These are phyloP conservation scores for Australoheros facetus DNA, from an alignment of 2,797 vertebrate genomes.

Conservation along the genomic window DNA sequence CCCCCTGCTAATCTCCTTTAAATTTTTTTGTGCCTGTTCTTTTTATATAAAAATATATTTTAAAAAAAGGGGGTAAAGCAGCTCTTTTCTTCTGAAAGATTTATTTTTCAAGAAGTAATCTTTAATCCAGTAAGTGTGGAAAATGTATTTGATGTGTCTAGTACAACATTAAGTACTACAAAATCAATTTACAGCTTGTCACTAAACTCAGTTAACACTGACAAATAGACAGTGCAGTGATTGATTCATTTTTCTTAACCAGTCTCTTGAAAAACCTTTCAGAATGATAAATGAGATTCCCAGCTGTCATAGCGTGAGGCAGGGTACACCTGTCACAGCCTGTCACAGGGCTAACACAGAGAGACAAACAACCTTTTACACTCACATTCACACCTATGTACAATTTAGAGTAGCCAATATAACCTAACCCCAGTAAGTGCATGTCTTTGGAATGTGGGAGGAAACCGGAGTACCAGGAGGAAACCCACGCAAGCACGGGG, in stretches of 20 bases:
- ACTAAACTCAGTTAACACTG: slow-evolving; percentile 12
- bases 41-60: background rate
- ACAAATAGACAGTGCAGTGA: slow-evolving; percentile 13
- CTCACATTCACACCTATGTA: no score
- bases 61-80: background rate
- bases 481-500: no score
- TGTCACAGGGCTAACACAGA: no score
- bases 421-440: no score
- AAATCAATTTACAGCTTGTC: background rate
- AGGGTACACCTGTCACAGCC: no score
- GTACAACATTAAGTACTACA: no score
- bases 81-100: background rate
- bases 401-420: no score
- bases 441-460: no score
- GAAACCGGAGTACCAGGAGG: no score
- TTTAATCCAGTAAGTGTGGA: background rate
- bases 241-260: background rate
- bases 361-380: no score
- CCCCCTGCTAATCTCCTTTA: background rate
- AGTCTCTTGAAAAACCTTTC: slow-evolving; percentile 6
- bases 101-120: background rate
- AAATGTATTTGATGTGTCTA: no score
- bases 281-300: slow-evolving; percentile 37
- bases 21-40: background rate
- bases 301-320: no score